A percentile compares a stretch with the other conserved stretches of the same genome.
phyloP scores from a whole-genome alignment of 2,113 vertebrate genomes.

The Penelope pileata region DNA sequence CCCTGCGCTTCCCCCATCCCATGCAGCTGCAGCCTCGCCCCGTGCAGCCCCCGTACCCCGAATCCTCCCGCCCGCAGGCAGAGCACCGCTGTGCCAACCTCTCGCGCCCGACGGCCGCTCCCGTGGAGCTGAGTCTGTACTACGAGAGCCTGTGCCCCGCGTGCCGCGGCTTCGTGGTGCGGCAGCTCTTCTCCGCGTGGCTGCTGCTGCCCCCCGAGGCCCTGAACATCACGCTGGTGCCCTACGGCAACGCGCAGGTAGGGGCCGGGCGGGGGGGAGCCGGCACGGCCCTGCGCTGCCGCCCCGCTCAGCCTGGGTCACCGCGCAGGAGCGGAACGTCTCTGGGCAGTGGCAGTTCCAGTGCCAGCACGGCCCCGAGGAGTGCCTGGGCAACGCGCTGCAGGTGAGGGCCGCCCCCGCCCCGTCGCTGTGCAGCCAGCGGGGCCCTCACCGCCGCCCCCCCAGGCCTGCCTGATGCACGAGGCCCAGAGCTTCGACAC shows the following conservation, averaged over 20 bases:
- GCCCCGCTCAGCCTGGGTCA: not conserved
- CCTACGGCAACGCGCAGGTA: conserved; percentile 91
- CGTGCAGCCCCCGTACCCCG: not conserved
- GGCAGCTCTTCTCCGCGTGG: conserved; percentile 82
- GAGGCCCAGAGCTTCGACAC: not conserved
- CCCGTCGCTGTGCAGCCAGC: accelerated
- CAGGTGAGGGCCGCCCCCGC: conserved; percentile 76
- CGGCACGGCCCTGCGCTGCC: accelerated
- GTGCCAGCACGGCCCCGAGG: conserved; percentile 89
- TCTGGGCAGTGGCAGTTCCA: conserved; percentile 77
- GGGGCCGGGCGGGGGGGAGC: not conserved
- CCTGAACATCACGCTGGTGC: conserved; percentile 84
- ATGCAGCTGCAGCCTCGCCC: accelerated
- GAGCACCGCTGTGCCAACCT: conserved; percentile 65
- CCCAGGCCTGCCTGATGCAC: conserved; percentile 85
- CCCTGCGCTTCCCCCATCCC: not conserved
- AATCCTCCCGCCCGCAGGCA: conserved; percentile 53
- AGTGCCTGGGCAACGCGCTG: conserved; percentile 92
- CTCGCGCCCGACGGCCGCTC: accelerated
- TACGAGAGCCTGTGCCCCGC: conserved; percentile 87
- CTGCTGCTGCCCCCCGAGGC: conserved; percentile 77
- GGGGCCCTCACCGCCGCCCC: not conserved
- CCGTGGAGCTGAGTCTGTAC: conserved; percentile 81
- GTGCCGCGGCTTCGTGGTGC: conserved; percentile 75
- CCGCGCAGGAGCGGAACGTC: conserved; percentile 79